phyloP scores from a whole-genome alignment of 1,140 invertebrate genomes.

The Neotoxoptera formosana region DNA sequence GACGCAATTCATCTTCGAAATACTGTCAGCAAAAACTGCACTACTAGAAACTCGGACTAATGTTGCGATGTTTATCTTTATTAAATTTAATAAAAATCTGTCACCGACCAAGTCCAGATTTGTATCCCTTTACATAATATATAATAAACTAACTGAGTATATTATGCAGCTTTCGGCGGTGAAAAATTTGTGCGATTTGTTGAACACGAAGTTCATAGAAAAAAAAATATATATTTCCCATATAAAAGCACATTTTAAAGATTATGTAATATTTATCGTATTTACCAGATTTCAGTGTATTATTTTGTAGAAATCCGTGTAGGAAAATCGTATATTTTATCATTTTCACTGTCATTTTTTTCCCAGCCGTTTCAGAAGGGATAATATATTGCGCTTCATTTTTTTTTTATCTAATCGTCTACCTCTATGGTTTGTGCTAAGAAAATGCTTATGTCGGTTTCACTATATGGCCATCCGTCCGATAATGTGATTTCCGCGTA shows the following conservation, averaged over 20 bases:
- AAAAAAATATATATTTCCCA: background rate
- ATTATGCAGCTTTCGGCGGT: background rate
- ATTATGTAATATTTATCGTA: slow-evolving; percentile 12
- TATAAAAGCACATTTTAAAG: slow-evolving; percentile 4
- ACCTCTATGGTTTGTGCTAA: background rate
- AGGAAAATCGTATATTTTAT: background rate
- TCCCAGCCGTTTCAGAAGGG: background rate
- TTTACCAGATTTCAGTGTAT: background rate
- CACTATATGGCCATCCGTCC: background rate
- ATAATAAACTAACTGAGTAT: background rate
- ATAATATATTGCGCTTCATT: background rate
- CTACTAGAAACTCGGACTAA: background rate
- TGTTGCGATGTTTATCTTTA: background rate
- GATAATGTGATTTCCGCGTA: background rate
- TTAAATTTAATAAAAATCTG: slow-evolving; percentile 19
- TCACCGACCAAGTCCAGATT: background rate
- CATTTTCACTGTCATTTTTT: background rate
- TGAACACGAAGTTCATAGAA: background rate
- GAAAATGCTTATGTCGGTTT: background rate
- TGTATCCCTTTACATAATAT: background rate
- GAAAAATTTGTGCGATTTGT: background rate
- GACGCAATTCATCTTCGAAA: background rate
- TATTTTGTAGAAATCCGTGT: background rate
- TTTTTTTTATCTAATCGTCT: background rate
- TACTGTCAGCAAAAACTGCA: background rate